Base-by-base conservation (phyloP, 2,797 vertebrate genomes). In the Macropodus opercularis region DNA sequence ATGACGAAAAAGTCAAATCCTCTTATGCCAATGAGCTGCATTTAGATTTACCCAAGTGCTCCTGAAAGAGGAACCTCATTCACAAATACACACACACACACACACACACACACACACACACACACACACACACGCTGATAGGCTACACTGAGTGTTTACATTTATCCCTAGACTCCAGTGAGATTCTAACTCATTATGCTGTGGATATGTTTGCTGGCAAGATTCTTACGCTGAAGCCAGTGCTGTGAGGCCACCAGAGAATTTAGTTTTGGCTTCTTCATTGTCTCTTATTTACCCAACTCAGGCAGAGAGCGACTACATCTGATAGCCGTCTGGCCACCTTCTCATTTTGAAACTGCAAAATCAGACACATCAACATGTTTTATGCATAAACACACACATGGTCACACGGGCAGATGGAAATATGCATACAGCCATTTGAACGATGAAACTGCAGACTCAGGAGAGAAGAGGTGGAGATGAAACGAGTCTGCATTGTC, bases 1-100 rank as follows among this genome's bases (percentile, higher is more conserved):
- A 80, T 70, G 76, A 83, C 73, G 55, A 72, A 80, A 84, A 87
- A 86, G 72, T 79, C 63, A 88, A 91, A 90, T 91, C 85, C 86
- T 87, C 88, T 89, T 90, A 90, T 73, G 73, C 75, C 81, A 63
- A 85, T 87, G 81, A 80, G 80, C 74, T 75, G 69, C 75, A 67
- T 84, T 84, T 81, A 88, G 79, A 86, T 86, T 87, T 85, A 87
- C 69, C 85, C 77, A 76, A 79, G 82, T 72, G 56, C 80, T 85
- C 79, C 32, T 70, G 81, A 78, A 86, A 86, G 66, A 80, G 51
- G 36, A 81, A 79, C 65, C 69, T 72, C 65, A 82, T 74, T 73
- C 63, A 63, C 51, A 48, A 17, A n/a, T n/a, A n/a, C n/a, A n/a
- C n/a, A n/a, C n/a, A n/a, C n/a, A n/a, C n/a, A n/a, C n/a, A n/a